Conservation (phyloP, 2,113 vertebrate genomes). For the Pachycephala philippinensis region DNA sequence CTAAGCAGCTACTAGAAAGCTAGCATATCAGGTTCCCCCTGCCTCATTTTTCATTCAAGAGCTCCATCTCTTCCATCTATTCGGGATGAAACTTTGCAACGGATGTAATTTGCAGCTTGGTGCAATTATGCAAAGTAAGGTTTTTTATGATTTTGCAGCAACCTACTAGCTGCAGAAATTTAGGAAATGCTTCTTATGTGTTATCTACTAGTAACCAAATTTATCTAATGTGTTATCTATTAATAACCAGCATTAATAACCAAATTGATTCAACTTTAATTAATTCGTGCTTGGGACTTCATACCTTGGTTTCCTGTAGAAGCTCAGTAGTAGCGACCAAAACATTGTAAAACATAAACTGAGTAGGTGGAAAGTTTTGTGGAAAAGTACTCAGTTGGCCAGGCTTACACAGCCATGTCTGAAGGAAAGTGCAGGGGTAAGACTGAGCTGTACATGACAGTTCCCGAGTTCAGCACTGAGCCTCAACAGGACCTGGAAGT, state of each 20-base stretch:
- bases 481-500: not conserved
- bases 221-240: not conserved
- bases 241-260: not conserved
- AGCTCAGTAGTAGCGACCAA: not conserved
- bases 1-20: not conserved
- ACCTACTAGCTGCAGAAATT: not conserved
- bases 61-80: not conserved
- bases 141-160: not conserved
- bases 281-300: not conserved
- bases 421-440: not conserved
- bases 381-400: not conserved
- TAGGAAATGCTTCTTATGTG: not conserved
- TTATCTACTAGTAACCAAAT: not conserved
- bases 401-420: rapidly evolving
- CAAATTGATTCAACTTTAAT: not conserved
- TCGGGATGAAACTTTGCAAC: not conserved
- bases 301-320: not conserved
- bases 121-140: not conserved
- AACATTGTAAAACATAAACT: not conserved
- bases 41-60: not conserved
- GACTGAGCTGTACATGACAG: not conserved
- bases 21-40: not conserved
- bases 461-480: not conserved
- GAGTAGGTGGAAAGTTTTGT: not conserved
- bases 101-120: not conserved